Percentiles rank a stretch among this genome's conserved stretches.
Conservation (phyloP, 2,797 vertebrate species). For the Enteromius treurensis region DNA sequence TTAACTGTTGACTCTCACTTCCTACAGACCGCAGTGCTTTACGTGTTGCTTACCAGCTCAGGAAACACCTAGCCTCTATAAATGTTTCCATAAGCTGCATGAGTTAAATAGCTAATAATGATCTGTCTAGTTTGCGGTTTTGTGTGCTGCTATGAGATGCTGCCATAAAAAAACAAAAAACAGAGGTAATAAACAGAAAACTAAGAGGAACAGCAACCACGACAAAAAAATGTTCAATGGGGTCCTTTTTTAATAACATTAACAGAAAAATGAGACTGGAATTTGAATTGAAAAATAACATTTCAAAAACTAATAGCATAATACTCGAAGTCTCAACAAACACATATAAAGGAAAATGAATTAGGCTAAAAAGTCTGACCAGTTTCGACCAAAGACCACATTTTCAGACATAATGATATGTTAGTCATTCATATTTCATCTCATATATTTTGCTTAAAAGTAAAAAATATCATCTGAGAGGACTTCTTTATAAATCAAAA, state of each 20-base stretch:
- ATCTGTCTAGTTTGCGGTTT: background rate
- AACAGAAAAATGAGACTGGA: background rate
- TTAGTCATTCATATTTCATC: background rate
- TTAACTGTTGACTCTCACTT: background rate
- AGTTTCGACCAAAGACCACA: too few species aligned
- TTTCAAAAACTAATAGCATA: background rate
- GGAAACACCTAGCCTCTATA: slow-evolving; percentile 13
- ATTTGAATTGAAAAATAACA: background rate
- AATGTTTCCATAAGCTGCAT: background rate
- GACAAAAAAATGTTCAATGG: background rate
- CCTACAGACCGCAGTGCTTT: background rate
- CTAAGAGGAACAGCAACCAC: background rate
- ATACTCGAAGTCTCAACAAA: background rate
- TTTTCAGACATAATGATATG: background rate
- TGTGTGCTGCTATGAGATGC: background rate
- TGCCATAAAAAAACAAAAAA: background rate
- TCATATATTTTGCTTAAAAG: background rate
- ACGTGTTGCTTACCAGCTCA: background rate
- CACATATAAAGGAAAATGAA: background rate
- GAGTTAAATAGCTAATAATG: slow-evolving; percentile 13
- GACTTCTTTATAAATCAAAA: background rate
- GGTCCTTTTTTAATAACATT: background rate
- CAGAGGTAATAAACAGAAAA: background rate
- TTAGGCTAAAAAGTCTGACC: background rate
- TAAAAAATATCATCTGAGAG: background rate